phyloP scores from a whole-genome alignment of 2,113 vertebrate species.

The Cyprinodon variegatus region DNA sequence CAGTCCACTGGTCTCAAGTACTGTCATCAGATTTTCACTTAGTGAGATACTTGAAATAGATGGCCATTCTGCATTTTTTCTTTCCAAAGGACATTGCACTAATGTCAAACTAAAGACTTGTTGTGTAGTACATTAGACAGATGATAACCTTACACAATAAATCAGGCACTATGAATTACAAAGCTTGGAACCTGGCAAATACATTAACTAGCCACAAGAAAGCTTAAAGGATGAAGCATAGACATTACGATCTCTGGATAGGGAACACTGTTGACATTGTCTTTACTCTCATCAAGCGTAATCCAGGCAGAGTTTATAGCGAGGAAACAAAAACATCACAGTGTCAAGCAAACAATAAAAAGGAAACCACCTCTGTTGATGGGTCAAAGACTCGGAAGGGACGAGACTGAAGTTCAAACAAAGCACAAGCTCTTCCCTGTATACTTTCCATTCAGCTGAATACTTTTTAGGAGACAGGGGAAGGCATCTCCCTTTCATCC shows the following conservation, averaged over 20 bases:
- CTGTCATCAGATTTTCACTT: conserved; percentile 78
- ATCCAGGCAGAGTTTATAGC: conserved; percentile 54
- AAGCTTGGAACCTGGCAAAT: background rate
- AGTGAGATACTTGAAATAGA: conserved; percentile 61
- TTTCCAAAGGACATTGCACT: conserved; percentile 47
- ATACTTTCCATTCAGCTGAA: conserved; percentile 64
- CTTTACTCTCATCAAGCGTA: conserved; percentile 39
- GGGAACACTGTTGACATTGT: conserved; percentile 23
- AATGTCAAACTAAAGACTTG: conserved; percentile 38
- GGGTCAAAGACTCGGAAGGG: conserved; percentile 43
- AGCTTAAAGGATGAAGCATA: conserved; percentile 9
- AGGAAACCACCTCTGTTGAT: conserved; percentile 59
- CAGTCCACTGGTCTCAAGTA: conserved; percentile 76
- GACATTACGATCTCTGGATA: conserved; percentile 9
- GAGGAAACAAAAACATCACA: conserved; percentile 55
- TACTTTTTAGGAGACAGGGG: conserved; percentile 71
- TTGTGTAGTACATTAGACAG: conserved; percentile 10
- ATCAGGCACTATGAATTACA: background rate
- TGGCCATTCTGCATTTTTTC: conserved; percentile 50
- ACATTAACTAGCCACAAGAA: conserved; percentile 12
- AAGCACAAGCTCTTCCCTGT: conserved; percentile 52
- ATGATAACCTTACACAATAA: background rate
- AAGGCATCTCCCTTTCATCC: conserved; percentile 77
- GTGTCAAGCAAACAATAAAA: conserved; percentile 56
- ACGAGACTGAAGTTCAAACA: conserved; percentile 69